Base-by-base conservation (phyloP, 2,888 invertebrate genomes). In the Eucera pruinosa region DNA sequence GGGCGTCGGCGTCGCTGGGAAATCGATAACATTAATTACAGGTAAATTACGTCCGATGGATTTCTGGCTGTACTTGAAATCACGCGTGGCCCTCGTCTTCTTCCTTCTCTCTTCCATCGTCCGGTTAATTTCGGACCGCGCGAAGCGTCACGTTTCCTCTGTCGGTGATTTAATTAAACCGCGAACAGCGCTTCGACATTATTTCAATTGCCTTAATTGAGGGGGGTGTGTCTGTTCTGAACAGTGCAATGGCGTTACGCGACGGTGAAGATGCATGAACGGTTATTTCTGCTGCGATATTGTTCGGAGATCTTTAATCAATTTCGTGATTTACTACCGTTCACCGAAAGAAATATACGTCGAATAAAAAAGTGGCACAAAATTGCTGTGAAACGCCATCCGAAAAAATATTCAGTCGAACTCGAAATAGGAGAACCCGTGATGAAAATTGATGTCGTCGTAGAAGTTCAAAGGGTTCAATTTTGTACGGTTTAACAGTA, bases 121-220 rank as follows among this genome's bases (percentile, higher is more conserved):
- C 54, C 41, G 64, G 67, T 78, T 72, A 78, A 79, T 79, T 78
- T 72, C 43, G 48, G 9, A 23, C 61, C 43, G 33, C 45, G 57
- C 43, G 54, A 78, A 78, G 68, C 67, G 68, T 64, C 78, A 73
- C 62, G 68, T 72, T 45, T 33, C 52, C 60, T 43, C 54, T 43
- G 30, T n/a, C 57, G 55, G 23, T 73, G 68, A 81, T 82, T 81
- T 71, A 74, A 82, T 82, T 81, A 84, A 83, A 82, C 67, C 74
- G 45, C 75, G 60, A n/a, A 75, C 66, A 55, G 55, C 48, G 50
- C 66, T 60, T 67, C 64, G 75, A 57, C 62, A 61, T 83, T 75
- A 84, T 82, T 75, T 72, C 70, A 45, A 65, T 70, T 61, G 77
- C 36, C 33, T n/a, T 43, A 41, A 71, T 74, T 50, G 50, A 33